Evolutionary conservation across 2,797 vertebrate genomes (phyloP).

Genomic region (Cryptoblepharus egeriae): DNA sequence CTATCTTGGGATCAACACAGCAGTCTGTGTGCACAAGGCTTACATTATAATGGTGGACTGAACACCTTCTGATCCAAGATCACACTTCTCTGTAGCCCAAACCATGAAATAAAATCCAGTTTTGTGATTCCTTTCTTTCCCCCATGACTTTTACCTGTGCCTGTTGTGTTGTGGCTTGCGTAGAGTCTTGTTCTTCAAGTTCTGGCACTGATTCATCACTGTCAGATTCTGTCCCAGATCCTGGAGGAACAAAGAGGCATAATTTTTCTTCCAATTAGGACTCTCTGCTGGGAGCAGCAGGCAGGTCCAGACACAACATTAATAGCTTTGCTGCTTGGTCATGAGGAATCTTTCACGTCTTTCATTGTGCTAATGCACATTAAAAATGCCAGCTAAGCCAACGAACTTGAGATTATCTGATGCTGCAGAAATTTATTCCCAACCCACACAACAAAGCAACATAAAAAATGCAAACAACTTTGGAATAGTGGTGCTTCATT

Average conservation of each 20-base stretch:
- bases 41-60: not conserved
- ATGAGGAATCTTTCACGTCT: not conserved
- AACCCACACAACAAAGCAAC: not conserved
- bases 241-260: constrained; percentile 68
- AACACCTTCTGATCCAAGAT: not conserved
- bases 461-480: not conserved
- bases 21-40: not conserved
- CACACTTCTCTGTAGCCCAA: not conserved
- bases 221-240: constrained; percentile 97
- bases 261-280: not conserved
- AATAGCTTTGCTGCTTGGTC: not conserved
- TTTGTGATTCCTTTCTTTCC: not conserved
- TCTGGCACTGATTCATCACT: constrained; percentile 98
- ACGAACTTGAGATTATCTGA: accelerated
- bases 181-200: constrained; percentile 95
- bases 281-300: not conserved
- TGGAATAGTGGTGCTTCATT: not conserved
- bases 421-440: not conserved
- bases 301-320: accelerated
- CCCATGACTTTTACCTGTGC: constrained; percentile 86
- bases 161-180: constrained; percentile 96
- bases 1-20: not conserved
- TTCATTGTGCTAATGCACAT: not conserved
- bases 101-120: not conserved
- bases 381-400: not conserved